A percentile compares a stretch with the other conserved stretches of the same genome.
Conservation (phyloP, 1,140 invertebrate genomes). For the Heliconius eleuchia region DNA sequence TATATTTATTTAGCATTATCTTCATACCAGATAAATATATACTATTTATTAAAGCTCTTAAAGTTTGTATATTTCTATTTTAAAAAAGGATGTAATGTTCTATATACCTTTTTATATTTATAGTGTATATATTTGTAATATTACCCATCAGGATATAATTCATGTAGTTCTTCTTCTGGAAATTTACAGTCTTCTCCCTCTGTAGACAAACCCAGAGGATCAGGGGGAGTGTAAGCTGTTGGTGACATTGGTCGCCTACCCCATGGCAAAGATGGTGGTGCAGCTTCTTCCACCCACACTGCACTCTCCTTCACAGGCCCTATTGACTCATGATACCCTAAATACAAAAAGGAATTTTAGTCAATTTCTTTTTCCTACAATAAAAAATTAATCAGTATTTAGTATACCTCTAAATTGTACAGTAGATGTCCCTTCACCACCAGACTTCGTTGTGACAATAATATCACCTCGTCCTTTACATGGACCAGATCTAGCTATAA, state of each 20-base stretch:
- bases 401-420: slow-evolving; percentile 94
- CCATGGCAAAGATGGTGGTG: slow-evolving; percentile 88
- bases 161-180: slow-evolving; percentile 94
- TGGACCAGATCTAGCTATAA: slow-evolving; percentile 95
- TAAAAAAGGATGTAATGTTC: neutral
- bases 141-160: slow-evolving; percentile 92
- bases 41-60: too few relatives aligned
- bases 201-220: slow-evolving; percentile 96
- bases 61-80: too few relatives aligned
- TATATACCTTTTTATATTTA: neutral
- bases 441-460: slow-evolving; percentile 94
- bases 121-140: neutral
- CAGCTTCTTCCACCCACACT: slow-evolving; percentile 98
- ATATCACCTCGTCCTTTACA: slow-evolving; percentile 98
- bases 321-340: slow-evolving; percentile 91
- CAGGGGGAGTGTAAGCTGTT: slow-evolving; percentile 93
- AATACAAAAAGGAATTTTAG: neutral
- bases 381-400: neutral
- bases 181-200: slow-evolving; percentile 96
- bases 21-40: too few relatives aligned
- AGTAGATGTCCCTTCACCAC: slow-evolving; percentile 95
- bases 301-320: slow-evolving; percentile 98
- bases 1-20: too few relatives aligned
- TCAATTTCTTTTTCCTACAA: neutral
- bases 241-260: slow-evolving; percentile 91